Evolutionary conservation across 2,113 vertebrate species (phyloP).

Genomic region (Emydocephalus ijimae): DNA sequence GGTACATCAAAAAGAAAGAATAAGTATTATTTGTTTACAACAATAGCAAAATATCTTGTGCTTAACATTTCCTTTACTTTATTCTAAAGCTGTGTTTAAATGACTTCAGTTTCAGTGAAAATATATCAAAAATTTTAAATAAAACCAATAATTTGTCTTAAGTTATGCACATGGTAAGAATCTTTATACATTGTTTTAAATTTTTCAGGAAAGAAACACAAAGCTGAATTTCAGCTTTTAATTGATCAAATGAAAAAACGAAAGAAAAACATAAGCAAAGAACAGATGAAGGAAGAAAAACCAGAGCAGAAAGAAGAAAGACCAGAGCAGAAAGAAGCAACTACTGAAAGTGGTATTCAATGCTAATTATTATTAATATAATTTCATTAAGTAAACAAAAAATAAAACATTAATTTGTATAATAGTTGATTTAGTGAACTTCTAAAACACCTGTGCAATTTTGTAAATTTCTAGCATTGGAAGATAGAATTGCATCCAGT

Average conservation of each 20-base stretch:
- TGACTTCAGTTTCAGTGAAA: background rate
- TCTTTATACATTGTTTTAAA: conserved; percentile 10
- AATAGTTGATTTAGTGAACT: background rate
- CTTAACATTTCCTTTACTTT: background rate
- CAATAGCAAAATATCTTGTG: background rate
- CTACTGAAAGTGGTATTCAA: conserved; percentile 56
- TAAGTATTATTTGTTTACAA: background rate
- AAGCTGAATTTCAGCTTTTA: conserved; percentile 80
- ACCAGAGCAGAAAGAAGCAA: background rate
- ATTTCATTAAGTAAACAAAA: background rate
- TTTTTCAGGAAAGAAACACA: conserved; percentile 84
- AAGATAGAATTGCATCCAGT: background rate
- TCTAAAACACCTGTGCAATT: background rate
- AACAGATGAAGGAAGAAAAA: conserved; percentile 15
- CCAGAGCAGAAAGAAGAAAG: background rate
- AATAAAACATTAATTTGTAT: background rate
- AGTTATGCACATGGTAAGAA: background rate
- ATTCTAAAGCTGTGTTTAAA: background rate
- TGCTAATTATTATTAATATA: background rate
- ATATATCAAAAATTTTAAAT: background rate
- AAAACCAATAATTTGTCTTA: background rate
- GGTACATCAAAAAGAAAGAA: background rate
- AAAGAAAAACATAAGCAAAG: conserved; percentile 63
- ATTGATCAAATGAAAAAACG: conserved; percentile 81
- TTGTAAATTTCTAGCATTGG: background rate